Conservation (phyloP, 2,888 invertebrate genomes). For the Eupelmus urozonus region DNA sequence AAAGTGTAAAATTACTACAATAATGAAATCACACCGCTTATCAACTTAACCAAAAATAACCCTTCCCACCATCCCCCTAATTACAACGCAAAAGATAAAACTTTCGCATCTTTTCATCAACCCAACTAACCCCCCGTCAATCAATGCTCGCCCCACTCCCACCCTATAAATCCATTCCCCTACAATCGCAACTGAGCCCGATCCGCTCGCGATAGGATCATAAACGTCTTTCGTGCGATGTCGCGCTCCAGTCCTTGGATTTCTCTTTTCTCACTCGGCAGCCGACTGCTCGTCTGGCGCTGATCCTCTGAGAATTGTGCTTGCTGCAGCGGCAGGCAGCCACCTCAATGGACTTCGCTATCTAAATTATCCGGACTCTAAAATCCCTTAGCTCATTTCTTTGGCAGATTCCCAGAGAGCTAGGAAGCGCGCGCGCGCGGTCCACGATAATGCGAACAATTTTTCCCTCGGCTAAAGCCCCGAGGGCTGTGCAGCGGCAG, state of each 20-base stretch:
- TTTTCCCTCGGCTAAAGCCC: slow-evolving; percentile 45
- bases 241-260: slow-evolving; percentile 9
- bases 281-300: not conserved
- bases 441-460: slow-evolving; percentile 53
- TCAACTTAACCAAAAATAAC: not conserved
- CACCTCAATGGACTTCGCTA: slow-evolving; percentile 40
- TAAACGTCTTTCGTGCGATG: slow-evolving; percentile 42
- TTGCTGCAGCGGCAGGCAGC: not conserved
- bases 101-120: not conserved
- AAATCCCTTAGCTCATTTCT: slow-evolving; percentile 55
- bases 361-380: slow-evolving; percentile 54
- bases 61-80: too few species aligned
- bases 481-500: not conserved
- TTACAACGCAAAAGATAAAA: slow-evolving; percentile 20
- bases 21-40: too few species aligned
- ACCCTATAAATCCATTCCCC: slow-evolving; percentile 31
- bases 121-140: slow-evolving; percentile 6
- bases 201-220: slow-evolving; percentile 29
- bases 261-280: too few species aligned
- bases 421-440: slow-evolving; percentile 15
- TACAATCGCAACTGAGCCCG: slow-evolving; percentile 22
- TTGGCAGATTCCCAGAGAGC: slow-evolving; percentile 49
- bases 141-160: slow-evolving; percentile 11
- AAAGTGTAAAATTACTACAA: too few species aligned
- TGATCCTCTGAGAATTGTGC: slow-evolving; percentile 36